These are phyloP conservation scores for Cosmia trapezina DNA, from an alignment of 2,888 invertebrate species.

Conservation along the genomic window DNA sequence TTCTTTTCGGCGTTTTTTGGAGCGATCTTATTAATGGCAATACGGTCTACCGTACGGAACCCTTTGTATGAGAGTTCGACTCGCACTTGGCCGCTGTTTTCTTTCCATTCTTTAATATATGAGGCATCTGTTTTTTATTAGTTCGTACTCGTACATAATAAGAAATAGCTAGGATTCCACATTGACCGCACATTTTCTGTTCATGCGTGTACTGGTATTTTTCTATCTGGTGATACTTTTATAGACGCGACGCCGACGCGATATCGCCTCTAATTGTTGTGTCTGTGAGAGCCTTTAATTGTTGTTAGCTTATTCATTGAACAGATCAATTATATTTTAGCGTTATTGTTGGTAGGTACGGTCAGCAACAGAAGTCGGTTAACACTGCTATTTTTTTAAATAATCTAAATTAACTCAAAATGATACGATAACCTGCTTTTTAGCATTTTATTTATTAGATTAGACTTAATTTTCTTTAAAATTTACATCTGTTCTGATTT, in stretches of 20 bases:
- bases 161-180: conserved; percentile 9
- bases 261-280: too few relatives aligned
- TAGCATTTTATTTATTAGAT: too few relatives aligned
- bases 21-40: too few relatives aligned
- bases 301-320: background rate
- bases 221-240: background rate
- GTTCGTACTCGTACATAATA: conserved; percentile 12
- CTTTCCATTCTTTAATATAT: background rate
- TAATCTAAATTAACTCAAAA: too few relatives aligned
- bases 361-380: too few relatives aligned
- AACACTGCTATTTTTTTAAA: too few relatives aligned
- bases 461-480: too few relatives aligned
- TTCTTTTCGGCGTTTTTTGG: background rate
- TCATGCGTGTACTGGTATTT: background rate
- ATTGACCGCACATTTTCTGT: conserved; percentile 3
- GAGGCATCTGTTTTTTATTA: conserved; percentile 19
- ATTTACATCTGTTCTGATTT: too few relatives aligned
- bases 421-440: too few relatives aligned
- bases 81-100: background rate
- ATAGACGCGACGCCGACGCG: too few relatives aligned
- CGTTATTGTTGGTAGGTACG: background rate
- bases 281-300: too few relatives aligned
- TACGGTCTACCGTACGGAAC: background rate
- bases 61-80: background rate
- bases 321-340: background rate